phyloP scores from a whole-genome alignment of 2,888 invertebrate genomes.

The Peribatodes rhomboidaria region DNA sequence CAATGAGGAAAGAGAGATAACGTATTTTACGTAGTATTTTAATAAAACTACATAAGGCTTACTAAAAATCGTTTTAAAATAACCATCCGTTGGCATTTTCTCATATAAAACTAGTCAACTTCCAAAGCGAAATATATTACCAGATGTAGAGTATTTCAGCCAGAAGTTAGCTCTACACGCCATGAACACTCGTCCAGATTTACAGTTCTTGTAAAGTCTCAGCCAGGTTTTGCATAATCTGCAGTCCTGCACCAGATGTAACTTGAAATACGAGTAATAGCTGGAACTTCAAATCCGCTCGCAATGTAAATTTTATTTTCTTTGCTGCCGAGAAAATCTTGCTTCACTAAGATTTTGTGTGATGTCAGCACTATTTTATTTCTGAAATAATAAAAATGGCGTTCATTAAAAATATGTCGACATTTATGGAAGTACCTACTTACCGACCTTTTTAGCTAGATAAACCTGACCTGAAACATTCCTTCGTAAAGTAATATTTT shows the following conservation, averaged over 20 bases:
- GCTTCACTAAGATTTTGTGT: background rate
- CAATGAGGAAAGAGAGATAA: no score
- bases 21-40: no score
- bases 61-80: no score
- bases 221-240: conserved; percentile 34
- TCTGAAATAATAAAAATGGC: background rate
- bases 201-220: background rate
- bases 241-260: conserved; percentile 1
- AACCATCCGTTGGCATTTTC: no score
- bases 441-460: no score
- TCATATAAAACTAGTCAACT: background rate
- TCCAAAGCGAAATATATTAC: background rate
- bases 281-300: conserved; percentile 11
- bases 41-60: no score
- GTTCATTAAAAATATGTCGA: no score
- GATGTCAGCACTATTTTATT: background rate
- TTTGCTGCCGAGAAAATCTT: background rate
- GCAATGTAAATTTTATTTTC: conserved; percentile 1
- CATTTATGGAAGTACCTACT: no score
- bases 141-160: background rate
- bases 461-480: no score
- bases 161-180: background rate
- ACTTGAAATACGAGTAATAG: no score
- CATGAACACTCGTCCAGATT: conserved; percentile 6
- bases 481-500: no score